Evolutionary conservation across 2,888 invertebrate genomes (phyloP), one percentile per base, ranked within the genome.

Genomic region (Euzophera pinguis): DNA sequence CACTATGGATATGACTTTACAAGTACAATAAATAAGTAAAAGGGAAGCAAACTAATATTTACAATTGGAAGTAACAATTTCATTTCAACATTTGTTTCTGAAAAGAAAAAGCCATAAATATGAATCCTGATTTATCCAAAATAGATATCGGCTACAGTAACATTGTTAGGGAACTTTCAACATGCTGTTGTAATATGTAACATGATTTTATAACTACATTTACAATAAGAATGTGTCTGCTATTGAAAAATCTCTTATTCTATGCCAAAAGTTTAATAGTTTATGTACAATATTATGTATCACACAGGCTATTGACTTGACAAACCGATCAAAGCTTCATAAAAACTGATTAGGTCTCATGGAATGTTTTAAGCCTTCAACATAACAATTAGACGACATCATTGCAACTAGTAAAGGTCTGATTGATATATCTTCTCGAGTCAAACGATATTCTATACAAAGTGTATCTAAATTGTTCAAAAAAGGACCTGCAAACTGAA

Each of bases 311-410:
- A 69, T 59, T 69, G 65, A 59, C 55, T 64, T 62, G 60, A 67
- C 55, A 66, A 68, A 84, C 78, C 79, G 80, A 84, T 82, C 71
- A 72, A 75, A 77, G 73, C 75, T 77, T 79, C 66, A 80, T 69
- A 76, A 65, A 65, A 78, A 73, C 78, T 80, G 78, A 78, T 69
- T 68, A 75, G 76, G 80, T 80, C 78, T 83, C 75, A 81, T 89
- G 88, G 88, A 89, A 89, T 89, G 88, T 89, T 45, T 86, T 81
- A 82, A 86, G 85, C 85, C 80, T 81, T 80, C 69, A 67, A 70
- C 65, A 69, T 73, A 73, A 71, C 76, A 79, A 80, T 81, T 80
- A 79, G 76, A 79, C 75, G 81, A 37, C 73, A 71, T 62, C 68
- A 77, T 73, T 77, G 73, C 64, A 68, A 60, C 56, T 13, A 22